Conservation (phyloP, 1,140 invertebrate genomes). For the Camponotus pennsylvanicus region DNA sequence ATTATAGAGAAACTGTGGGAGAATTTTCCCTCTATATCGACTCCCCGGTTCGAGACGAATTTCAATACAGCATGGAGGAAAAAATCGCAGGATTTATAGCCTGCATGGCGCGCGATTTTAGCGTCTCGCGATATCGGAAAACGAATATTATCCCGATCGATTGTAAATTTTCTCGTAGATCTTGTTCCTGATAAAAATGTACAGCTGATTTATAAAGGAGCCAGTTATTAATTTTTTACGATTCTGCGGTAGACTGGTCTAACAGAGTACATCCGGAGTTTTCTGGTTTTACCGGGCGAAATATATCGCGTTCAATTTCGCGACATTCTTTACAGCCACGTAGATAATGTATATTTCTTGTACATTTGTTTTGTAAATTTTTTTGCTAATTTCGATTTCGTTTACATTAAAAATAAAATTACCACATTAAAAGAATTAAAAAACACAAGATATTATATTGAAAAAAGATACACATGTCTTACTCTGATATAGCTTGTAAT, state of each 20-base stretch:
- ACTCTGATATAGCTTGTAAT: not conserved
- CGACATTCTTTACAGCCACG: not conserved
- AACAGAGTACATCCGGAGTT: conserved; percentile 2
- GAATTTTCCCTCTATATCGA: conserved; percentile 18
- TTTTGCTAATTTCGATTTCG: not conserved
- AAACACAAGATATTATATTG: not conserved
- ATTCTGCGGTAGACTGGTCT: not conserved
- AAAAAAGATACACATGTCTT: not conserved
- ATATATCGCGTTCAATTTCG: conserved; percentile 6
- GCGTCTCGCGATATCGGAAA: not conserved
- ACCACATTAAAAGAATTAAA: not conserved
- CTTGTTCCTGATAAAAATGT: conserved; percentile 3
- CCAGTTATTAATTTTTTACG: conserved; percentile 7
- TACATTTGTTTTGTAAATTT: not conserved
- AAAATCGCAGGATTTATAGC: conserved; percentile 13
- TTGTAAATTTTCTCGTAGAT: conserved; percentile 20
- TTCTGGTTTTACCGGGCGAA: conserved; percentile 15
- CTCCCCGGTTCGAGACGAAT: not conserved
- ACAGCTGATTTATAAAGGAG: not conserved
- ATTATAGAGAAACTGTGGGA: conserved; percentile 17
- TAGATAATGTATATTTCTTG: no score
- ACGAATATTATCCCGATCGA: not conserved
- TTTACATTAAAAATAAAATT: not conserved
- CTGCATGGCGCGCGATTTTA: not conserved
- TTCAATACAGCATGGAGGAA: not conserved